phyloP scores from a whole-genome alignment of 2,797 vertebrate species.

The Centroberyx gerrardi region DNA sequence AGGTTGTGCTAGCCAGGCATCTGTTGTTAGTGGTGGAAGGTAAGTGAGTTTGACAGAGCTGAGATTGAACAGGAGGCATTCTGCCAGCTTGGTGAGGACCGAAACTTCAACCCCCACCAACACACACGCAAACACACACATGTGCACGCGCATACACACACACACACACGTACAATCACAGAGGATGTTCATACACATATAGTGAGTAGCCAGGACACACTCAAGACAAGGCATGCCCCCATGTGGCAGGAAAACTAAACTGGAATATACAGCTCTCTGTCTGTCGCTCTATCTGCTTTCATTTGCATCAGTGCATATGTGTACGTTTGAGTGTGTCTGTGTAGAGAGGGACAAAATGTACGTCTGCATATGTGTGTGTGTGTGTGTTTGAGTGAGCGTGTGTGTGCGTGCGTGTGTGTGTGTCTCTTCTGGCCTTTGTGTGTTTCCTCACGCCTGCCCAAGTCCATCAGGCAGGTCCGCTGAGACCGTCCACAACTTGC shows the following conservation, averaged over 20 bases:
- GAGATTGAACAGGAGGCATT: slow-evolving; percentile 84
- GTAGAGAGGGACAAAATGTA: too few relatives aligned
- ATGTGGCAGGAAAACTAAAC: slow-evolving; percentile 62
- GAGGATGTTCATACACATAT: slow-evolving; percentile 27
- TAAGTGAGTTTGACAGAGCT: slow-evolving; percentile 85
- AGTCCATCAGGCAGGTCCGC: slow-evolving; percentile 12
- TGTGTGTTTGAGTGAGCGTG: too few relatives aligned
- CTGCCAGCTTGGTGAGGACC: slow-evolving; percentile 75
- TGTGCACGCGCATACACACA: neutral
- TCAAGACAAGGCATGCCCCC: slow-evolving; percentile 59
- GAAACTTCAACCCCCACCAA: slow-evolving; percentile 45
- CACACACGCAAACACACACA: slow-evolving; percentile 35
- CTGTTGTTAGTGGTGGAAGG: slow-evolving; percentile 82
- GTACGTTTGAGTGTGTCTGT: too few relatives aligned
- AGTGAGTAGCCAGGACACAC: slow-evolving; percentile 29
- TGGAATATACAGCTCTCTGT: slow-evolving; percentile 22
- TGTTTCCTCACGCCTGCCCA: too few relatives aligned
- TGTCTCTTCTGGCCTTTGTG: slow-evolving; percentile 5
- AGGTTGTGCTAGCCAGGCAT: slow-evolving; percentile 79
- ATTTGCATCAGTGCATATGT: too few relatives aligned
- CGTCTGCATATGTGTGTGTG: too few relatives aligned
- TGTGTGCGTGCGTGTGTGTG: too few relatives aligned
- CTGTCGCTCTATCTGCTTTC: slow-evolving; percentile 27
- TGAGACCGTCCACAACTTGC: slow-evolving; percentile 17
- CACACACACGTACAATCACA: neutral